phyloP scores from a whole-genome alignment of 2,888 invertebrate species.

The Orchestes rusci region DNA sequence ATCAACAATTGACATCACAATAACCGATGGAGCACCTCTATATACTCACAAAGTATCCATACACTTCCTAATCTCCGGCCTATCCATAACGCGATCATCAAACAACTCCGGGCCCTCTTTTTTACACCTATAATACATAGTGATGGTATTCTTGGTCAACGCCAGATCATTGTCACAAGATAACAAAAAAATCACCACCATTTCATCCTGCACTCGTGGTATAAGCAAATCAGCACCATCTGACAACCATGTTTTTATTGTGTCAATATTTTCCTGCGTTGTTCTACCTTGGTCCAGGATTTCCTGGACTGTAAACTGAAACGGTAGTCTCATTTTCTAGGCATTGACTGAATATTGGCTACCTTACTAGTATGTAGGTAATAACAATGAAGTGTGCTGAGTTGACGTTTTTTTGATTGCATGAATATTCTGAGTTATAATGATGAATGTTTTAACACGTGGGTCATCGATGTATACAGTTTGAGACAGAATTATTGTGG shows the following conservation, averaged over 20 bases:
- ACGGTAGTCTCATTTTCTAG: conserved; percentile 20
- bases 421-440: no score
- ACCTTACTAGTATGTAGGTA: no score
- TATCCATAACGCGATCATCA: conserved; percentile 47
- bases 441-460: no score
- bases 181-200: conserved; percentile 57
- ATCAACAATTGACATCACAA: background rate
- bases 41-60: conserved; percentile 50
- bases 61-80: conserved; percentile 41
- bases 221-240: conserved; percentile 38
- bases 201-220: conserved; percentile 47
- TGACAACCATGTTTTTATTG: conserved; percentile 29
- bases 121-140: conserved; percentile 53
- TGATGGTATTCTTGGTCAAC: conserved; percentile 55
- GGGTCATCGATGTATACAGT: no score
- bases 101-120: conserved; percentile 58
- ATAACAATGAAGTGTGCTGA: no score
- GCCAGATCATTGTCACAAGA: conserved; percentile 57
- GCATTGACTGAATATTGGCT: no score
- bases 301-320: conserved; percentile 31
- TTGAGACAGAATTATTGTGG: no score
- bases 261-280: conserved; percentile 29
- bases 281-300: conserved; percentile 33
- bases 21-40: background rate
- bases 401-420: no score